phyloP scores from a whole-genome alignment of 2,888 invertebrate genomes.

The Ryuthela nishihirai region DNA sequence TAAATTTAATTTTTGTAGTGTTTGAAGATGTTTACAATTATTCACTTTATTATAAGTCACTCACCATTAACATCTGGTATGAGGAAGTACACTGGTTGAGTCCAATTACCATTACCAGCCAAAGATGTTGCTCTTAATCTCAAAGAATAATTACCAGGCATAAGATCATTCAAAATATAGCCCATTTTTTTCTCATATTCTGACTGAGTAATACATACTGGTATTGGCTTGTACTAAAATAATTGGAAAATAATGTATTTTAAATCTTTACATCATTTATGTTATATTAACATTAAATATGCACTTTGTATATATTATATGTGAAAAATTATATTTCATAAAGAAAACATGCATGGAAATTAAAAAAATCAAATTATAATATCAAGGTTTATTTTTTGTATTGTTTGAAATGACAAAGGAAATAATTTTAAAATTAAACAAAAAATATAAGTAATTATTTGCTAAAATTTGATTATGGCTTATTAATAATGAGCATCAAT shows the following conservation, averaged over 20 bases:
- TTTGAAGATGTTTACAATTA: background rate
- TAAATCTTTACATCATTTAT: too few relatives aligned
- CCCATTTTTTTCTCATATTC: slow-evolving; percentile 44
- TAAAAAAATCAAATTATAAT: too few relatives aligned
- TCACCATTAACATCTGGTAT: slow-evolving; percentile 38
- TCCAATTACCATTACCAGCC: slow-evolving; percentile 57
- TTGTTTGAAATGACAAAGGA: too few relatives aligned
- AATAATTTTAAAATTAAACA: too few relatives aligned
- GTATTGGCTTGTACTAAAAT: slow-evolving; percentile 40
- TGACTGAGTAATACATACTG: slow-evolving; percentile 63
- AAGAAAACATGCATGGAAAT: too few relatives aligned
- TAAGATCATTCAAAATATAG: slow-evolving; percentile 29
- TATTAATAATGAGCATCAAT: too few relatives aligned
- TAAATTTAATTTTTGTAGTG: background rate
- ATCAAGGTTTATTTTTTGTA: too few relatives aligned
- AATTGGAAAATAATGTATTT: background rate
- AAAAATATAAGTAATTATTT: too few relatives aligned
- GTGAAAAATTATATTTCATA: too few relatives aligned
- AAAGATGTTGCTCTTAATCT: slow-evolving; percentile 72
- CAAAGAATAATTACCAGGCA: slow-evolving; percentile 59
- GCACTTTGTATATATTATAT: too few relatives aligned
- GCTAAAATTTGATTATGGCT: too few relatives aligned
- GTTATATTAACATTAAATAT: too few relatives aligned
- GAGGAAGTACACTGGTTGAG: slow-evolving; percentile 38
- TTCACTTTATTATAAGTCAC: background rate